Conservation (phyloP, 2,888 invertebrate genomes). For the Ectropis crepuscularia region DNA sequence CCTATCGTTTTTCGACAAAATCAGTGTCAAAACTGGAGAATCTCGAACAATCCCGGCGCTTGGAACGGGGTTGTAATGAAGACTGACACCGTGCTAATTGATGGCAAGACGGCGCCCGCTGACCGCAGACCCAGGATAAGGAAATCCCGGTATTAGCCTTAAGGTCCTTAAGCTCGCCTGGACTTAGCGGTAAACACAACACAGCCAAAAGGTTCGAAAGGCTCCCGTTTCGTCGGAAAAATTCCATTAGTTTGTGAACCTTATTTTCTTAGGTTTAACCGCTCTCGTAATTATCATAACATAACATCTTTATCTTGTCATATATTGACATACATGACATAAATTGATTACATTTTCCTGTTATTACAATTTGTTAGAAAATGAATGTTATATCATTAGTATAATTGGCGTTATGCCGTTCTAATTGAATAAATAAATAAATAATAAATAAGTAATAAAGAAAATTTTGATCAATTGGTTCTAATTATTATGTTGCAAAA, state of each 20-base stretch:
- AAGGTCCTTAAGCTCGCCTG: slow-evolving; percentile 60
- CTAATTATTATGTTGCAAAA: too few relatives aligned
- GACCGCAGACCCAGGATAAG: slow-evolving; percentile 68
- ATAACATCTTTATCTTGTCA: too few relatives aligned
- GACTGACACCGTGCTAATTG: slow-evolving; percentile 65
- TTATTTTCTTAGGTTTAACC: slow-evolving; percentile 37
- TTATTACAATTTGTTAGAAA: too few relatives aligned
- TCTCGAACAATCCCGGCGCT: slow-evolving; percentile 14
- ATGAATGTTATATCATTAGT: too few relatives aligned
- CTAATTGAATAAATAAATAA: too few relatives aligned
- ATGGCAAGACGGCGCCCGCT: slow-evolving; percentile 60
- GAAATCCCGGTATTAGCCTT: slow-evolving; percentile 68
- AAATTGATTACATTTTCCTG: too few relatives aligned
- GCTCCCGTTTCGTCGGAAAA: slow-evolving; percentile 46
- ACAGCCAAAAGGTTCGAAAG: slow-evolving; percentile 52
- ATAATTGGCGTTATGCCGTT: too few relatives aligned
- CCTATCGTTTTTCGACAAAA: slow-evolving; percentile 6
- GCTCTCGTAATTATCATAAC: too few relatives aligned
- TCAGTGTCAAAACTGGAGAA: slow-evolving; percentile 12
- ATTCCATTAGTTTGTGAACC: slow-evolving; percentile 42
- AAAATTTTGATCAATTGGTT: too few relatives aligned
- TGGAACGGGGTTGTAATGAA: slow-evolving; percentile 33
- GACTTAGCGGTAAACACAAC: slow-evolving; percentile 60
- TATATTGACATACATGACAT: too few relatives aligned
- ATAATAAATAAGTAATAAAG: too few relatives aligned